Evolutionary conservation across 2,888 invertebrate genomes (phyloP).

Genomic region (Branchipolynoe longqiensis): DNA sequence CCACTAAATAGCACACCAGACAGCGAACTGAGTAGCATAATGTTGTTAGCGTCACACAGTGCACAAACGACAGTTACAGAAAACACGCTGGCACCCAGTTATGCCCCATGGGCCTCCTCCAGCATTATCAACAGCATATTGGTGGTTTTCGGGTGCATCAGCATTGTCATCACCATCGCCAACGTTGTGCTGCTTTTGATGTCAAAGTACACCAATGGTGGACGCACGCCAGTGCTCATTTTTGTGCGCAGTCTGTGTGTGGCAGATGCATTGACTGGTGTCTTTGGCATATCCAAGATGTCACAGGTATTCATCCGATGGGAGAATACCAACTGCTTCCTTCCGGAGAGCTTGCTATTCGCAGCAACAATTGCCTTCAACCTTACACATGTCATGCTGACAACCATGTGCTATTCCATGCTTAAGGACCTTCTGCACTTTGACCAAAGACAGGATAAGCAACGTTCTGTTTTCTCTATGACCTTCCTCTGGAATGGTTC

Average conservation of each 20-base stretch:
- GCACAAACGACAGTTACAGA: no score
- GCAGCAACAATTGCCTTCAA: constrained; percentile 72
- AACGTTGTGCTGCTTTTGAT: constrained; percentile 65
- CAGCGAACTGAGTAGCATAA: no score
- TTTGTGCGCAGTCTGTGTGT: constrained; percentile 75
- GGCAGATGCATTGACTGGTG: constrained; percentile 72
- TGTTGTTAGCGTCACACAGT: no score
- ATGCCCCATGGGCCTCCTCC: neutral
- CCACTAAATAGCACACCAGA: no score
- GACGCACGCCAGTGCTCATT: constrained; percentile 73
- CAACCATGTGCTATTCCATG: constrained; percentile 72
- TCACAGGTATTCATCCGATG: constrained; percentile 67
- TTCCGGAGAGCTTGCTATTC: constrained; percentile 76
- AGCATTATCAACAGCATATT: neutral
- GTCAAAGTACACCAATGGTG: constrained; percentile 71
- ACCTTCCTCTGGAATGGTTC: constrained; percentile 76
- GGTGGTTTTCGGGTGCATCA: neutral
- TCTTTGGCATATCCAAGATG: constrained; percentile 74
- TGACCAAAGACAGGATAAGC: constrained; percentile 71
- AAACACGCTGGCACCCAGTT: no score
- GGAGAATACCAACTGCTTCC: constrained; percentile 72
- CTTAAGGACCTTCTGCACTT: constrained; percentile 70
- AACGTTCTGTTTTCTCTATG: constrained; percentile 72
- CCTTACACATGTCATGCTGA: constrained; percentile 71
- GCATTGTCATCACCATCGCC: constrained; percentile 3